phyloP scores from a whole-genome alignment of 2,888 invertebrate genomes.

The Drosophila planitibia region DNA sequence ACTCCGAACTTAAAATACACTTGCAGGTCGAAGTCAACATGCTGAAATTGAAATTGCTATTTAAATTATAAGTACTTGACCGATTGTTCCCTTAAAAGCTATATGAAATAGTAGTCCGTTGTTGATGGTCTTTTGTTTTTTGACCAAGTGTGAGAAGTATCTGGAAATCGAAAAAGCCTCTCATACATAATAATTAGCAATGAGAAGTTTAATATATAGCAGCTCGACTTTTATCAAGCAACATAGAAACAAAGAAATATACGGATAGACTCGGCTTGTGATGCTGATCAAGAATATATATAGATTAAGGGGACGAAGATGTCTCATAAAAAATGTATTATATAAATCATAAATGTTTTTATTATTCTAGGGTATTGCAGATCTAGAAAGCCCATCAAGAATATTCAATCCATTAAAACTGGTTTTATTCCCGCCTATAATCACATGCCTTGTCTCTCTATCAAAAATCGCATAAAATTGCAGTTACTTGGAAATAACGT shows the following conservation, averaged over 20 bases:
- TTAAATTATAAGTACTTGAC: background rate
- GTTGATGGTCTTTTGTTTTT: too few relatives aligned
- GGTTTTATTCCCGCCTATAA: background rate
- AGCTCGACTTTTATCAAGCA: fast-evolving
- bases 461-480: background rate
- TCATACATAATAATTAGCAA: background rate
- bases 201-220: background rate
- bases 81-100: background rate
- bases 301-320: background rate
- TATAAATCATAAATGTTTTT: background rate
- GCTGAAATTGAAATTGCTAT: background rate
- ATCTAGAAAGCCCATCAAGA: background rate
- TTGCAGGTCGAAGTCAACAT: background rate
- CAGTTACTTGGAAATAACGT: background rate
- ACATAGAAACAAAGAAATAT: too few relatives aligned
- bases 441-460: background rate
- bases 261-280: background rate
- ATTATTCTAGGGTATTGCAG: background rate
- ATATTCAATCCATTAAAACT: background rate
- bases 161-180: background rate
- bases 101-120: background rate
- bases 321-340: background rate
- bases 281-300: background rate
- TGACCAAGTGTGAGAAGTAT: background rate
- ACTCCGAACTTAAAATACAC: background rate